Percentiles rank a stretch among this genome's conserved stretches.
Conservation (phyloP, 2,113 vertebrate genomes). For the Mungos mungo region DNA sequence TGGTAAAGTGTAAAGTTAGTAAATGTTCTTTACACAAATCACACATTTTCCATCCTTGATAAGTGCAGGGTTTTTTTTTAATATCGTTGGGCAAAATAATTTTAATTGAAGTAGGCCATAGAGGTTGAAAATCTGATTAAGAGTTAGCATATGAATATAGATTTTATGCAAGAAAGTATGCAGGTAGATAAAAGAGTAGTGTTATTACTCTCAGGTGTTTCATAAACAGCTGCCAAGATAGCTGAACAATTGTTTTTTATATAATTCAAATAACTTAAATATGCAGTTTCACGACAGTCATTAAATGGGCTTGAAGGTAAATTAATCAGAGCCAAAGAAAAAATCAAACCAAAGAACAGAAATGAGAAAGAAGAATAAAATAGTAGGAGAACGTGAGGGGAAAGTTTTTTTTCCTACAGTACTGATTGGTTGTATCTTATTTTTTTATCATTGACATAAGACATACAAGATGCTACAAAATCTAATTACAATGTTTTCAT, state of each 20-base stretch:
- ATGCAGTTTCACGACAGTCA: conserved; percentile 41
- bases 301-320: conserved; percentile 8
- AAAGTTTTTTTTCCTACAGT: conserved; percentile 2
- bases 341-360: background rate
- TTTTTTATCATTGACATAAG: conserved; percentile 17
- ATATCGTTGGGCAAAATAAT: background rate
- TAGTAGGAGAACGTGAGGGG: background rate
- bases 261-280: conserved; percentile 62
- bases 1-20: conserved; percentile 19
- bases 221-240: conserved; percentile 57
- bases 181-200: conserved; percentile 73
- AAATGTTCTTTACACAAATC: conserved; percentile 37
- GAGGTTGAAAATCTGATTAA: conserved; percentile 29
- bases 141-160: conserved; percentile 27
- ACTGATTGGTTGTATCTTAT: background rate
- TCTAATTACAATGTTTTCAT: conserved; percentile 45
- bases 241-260: conserved; percentile 48
- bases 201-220: conserved; percentile 66
- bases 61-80: background rate
- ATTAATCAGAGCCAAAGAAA: conserved; percentile 8
- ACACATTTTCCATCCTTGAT: conserved; percentile 24
- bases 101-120: conserved; percentile 23
- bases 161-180: conserved; percentile 44
- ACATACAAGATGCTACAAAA: background rate
- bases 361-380: background rate